These are phyloP conservation scores for Cololabis saira DNA, from an alignment of 2,113 vertebrate genomes.

Conservation along the genomic window DNA sequence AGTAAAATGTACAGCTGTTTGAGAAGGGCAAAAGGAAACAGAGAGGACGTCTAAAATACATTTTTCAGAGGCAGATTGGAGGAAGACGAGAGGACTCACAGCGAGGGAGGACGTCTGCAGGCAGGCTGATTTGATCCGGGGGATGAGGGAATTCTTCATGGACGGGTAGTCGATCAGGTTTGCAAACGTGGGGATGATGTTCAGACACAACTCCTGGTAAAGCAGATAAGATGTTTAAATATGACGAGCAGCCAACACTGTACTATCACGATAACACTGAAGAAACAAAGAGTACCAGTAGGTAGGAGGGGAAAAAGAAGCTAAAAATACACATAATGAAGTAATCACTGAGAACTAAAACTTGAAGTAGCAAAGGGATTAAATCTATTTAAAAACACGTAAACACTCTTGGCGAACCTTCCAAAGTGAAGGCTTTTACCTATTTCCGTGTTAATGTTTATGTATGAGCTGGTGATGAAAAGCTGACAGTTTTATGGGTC, in stretches of 20 bases:
- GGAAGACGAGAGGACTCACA: conserved; percentile 81
- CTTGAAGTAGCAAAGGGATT: too few relatives aligned
- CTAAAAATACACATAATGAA: too few relatives aligned
- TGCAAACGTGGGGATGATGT: conserved; percentile 98
- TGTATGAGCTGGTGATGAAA: too few relatives aligned
- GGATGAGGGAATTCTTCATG: conserved; percentile 99
- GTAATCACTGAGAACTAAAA: too few relatives aligned
- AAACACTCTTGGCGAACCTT: too few relatives aligned
- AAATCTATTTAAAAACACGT: too few relatives aligned
- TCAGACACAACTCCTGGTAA: conserved; percentile 94
- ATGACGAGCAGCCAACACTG: conserved; percentile 5
- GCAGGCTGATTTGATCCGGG: conserved; percentile 95
- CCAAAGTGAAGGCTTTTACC: too few relatives aligned
- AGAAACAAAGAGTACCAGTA: neutral
- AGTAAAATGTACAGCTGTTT: neutral
- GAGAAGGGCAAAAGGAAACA: neutral
- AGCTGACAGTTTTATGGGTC: too few relatives aligned
- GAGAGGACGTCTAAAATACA: neutral
- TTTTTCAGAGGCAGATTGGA: neutral
- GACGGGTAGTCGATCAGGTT: conserved; percentile 99
- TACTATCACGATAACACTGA: neutral
- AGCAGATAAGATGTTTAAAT: conserved; percentile 10
- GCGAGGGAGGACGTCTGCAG: conserved; percentile 97
- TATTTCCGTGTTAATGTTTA: too few relatives aligned
- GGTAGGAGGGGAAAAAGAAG: too few relatives aligned